Base-by-base conservation (phyloP, 2,797 vertebrate genomes). In the Ctenopoma kingsleyae region DNA sequence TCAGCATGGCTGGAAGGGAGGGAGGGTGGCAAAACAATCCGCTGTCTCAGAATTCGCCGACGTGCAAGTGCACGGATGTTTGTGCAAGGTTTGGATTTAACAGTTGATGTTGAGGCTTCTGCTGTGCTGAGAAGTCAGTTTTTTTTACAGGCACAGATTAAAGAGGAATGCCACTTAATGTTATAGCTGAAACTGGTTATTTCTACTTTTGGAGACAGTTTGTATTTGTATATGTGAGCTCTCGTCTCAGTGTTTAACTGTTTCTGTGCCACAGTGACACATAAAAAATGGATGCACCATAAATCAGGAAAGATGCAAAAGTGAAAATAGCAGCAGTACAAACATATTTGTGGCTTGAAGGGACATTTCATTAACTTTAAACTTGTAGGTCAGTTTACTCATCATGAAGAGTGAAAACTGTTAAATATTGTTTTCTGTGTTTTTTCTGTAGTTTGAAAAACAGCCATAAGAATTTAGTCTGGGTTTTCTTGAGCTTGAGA, bases 131-230 rank as follows among this genome's bases (percentile, higher is more conserved):
- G 67, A 41, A 32, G 51, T 77, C 4, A 1, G 22, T 72, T 65
- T 59, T 60, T n/a, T 46, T 17, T 30, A 78, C 48, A 60, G 55
- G 38, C 53, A 8, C 61, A 76, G 75, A 85, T 81, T 83, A 87
- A 81, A 81, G 68, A 81, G 80, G 76, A 87, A 76, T 76, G 75
- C 30, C 62, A 48, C 57, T 80, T 72, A 79, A 79, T 69, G 49
- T 81, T 62, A 82, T 60, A 71, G 43, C 71, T 69, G 50, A 41
- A 64, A 63, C 71, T 53, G 71, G 67, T 77, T 76, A 86, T 87
- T 86, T 81, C 55, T 82, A 46, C 51, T 3, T 25, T 61, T 2
- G 20, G 58, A 65, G 44, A 71, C 75, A 32, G 55, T 55, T 71
- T 82, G 48, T 59, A 53, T 82, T 76, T 76, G 48, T 57, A 72